These are phyloP conservation scores for Tachysurus vachellii DNA, from an alignment of 2,113 vertebrate genomes.

Conservation along the genomic window DNA sequence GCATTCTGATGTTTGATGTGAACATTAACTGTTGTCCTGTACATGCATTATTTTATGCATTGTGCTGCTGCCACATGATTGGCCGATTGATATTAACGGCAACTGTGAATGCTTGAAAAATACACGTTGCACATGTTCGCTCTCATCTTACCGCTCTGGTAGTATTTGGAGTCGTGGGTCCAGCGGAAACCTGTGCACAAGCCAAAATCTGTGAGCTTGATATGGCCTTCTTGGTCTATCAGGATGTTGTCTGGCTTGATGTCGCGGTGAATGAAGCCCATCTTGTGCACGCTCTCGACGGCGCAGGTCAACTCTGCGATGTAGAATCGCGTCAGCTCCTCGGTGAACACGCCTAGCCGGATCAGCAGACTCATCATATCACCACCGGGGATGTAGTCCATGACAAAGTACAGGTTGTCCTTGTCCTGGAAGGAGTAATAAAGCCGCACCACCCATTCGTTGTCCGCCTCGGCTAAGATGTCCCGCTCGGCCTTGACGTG, in stretches of 20 bases:
- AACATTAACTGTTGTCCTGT: too few relatives aligned
- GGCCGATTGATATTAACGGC: background rate
- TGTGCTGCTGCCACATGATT: background rate
- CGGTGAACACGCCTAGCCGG: conserved; percentile 92
- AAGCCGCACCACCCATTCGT: conserved; percentile 97
- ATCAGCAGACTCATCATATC: conserved; percentile 99
- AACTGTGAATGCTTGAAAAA: background rate
- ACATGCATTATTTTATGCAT: background rate
- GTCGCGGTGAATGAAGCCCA: conserved; percentile 99
- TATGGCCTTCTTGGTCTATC: conserved; percentile 96
- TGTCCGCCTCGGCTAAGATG: conserved; percentile 97
- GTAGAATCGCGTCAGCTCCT: conserved; percentile 96
- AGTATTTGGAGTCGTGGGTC: conserved; percentile 99
- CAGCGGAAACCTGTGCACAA: conserved; percentile 98
- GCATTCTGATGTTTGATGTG: too few relatives aligned
- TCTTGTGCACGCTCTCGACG: conserved; percentile 98
- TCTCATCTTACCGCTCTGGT: conserved; percentile 88
- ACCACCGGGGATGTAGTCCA: conserved; percentile 99
- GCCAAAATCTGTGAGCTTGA: conserved; percentile 96
- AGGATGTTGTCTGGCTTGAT: conserved; percentile 99
- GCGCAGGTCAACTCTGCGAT: conserved; percentile 95
- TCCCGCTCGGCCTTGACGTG: conserved; percentile 98
- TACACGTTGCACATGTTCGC: background rate
- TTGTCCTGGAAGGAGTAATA: conserved; percentile 99
- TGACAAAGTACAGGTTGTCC: conserved; percentile 98